Base-by-base conservation (phyloP, 2,797 vertebrate genomes). In the Cephalopachus bancanus region DNA sequence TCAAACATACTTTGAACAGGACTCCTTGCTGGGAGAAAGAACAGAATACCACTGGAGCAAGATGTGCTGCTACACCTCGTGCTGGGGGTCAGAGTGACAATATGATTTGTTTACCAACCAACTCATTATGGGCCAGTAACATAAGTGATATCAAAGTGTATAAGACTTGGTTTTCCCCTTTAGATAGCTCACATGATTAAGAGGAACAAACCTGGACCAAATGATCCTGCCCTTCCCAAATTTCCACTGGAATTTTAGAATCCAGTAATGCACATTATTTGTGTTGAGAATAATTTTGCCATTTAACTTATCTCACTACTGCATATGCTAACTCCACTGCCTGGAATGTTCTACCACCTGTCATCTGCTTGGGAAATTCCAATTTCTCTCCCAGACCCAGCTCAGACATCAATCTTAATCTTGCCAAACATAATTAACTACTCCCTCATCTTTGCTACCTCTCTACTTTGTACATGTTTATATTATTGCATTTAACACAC, bases 11-110 rank as follows among this genome's bases (percentile, higher is more conserved):
- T 95, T 85, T 83, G 89, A 93, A 74, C 9, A 28, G 85, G 94
- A 80, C 78, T 93, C 24, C 74, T 92, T 65, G 72, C 92, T 96
- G 83, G 33, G 65, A 76, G 88, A n/a, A 67, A 79, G 71, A 83
- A 37, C 51, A 76, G 71, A 76, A 30, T 60, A 49, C 19, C 37
- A 4, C 10, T 19, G 30, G 84, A 83, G 81, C 7, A 59, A 72
- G 30, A 74, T 20, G 53, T 30, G 37, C 65, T 74, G 75, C 10
- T 5, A 9, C 2, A 5, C 5, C 44, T 17, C 64, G 87, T 60
- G 44, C 93, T 67, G 60, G 19, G 51, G 44, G 9, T 19, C n/a
- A 15, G 44, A 80, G 71, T 65, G 44, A 9, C 28, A 37, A 8
- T 14, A 17, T 12, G 0, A n/a, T 60, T 28, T 51, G 44, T 2